A percentile compares a stretch with the other conserved stretches of the same genome.
phyloP scores from a whole-genome alignment of 2,113 vertebrate species.

The Caretta caretta region DNA sequence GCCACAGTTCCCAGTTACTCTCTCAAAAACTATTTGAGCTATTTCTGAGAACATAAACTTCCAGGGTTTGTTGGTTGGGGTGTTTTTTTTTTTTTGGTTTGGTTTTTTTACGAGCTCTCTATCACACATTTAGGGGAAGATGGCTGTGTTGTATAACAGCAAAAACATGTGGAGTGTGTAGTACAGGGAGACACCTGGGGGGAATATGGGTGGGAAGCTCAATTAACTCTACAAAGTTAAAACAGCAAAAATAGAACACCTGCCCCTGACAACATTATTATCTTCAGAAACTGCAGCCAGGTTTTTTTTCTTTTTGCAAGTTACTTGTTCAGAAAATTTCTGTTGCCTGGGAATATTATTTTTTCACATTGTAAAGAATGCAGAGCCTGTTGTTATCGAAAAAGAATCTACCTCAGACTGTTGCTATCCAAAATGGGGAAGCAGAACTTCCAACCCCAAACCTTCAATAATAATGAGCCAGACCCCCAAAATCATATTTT shows the following conservation, averaged over 20 bases:
- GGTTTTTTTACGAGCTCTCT: too few relatives aligned
- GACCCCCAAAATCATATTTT: not conserved
- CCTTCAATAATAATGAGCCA: not conserved
- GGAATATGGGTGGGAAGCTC: not conserved
- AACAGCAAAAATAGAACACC: not conserved
- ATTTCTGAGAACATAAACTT: not conserved
- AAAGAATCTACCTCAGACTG: not conserved
- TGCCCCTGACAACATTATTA: not conserved
- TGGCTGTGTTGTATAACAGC: not conserved
- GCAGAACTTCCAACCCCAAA: not conserved
- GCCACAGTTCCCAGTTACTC: not conserved
- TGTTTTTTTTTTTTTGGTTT: not conserved
- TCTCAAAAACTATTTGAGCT: not conserved
- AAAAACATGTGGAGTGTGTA: not conserved
- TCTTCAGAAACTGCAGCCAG: not conserved
- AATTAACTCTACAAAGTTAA: not conserved
- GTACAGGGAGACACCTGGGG: not conserved
- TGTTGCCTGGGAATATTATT: not conserved
- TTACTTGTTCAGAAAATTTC: not conserved
- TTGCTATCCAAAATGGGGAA: not conserved
- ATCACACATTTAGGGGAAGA: not conserved
- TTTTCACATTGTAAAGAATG: not conserved
- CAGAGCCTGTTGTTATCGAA: not conserved
- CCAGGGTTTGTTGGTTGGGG: not conserved
- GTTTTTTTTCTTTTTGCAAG: constrained; percentile 4